Percentiles rank a stretch among this genome's conserved stretches.
Evolutionary conservation across 2,888 invertebrate genomes (phyloP).

Genomic region (Tenthredo distinguenda): DNA sequence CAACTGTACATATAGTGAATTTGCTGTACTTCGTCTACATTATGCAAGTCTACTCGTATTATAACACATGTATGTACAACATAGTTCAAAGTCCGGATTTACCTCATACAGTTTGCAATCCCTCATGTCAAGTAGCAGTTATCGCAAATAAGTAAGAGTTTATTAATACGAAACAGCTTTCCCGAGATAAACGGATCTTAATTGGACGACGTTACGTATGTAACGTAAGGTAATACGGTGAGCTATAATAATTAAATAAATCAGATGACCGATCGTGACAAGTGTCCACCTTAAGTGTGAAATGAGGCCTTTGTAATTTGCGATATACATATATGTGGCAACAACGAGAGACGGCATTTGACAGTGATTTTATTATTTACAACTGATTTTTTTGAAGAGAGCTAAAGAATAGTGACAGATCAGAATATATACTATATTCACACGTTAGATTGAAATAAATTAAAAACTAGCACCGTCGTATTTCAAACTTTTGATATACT

Average conservation of each 20-base stretch:
- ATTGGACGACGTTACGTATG: not conserved
- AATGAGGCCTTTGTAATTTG: not conserved
- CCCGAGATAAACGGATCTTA: not conserved
- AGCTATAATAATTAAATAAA: not conserved
- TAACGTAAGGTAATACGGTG: not conserved
- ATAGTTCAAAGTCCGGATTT: not conserved
- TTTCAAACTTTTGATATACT: not conserved
- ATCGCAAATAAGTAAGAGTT: not conserved
- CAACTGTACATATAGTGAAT: not conserved
- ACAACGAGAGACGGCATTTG: not conserved
- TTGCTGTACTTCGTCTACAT: not conserved
- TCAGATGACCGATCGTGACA: conserved; percentile 7
- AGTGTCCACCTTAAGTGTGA: not conserved
- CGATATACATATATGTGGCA: not conserved
- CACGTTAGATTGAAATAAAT: not conserved
- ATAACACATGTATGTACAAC: not conserved
- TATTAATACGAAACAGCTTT: conserved; percentile 37
- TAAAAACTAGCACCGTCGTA: conserved; percentile 3
- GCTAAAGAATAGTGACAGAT: not conserved
- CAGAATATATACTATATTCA: not conserved
- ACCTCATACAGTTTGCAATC: not conserved
- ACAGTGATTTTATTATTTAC: not conserved
- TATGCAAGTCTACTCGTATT: not conserved
- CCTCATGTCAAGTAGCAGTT: not conserved
- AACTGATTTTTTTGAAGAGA: not conserved